Base-by-base conservation (phyloP, 2,113 vertebrate genomes). In the Hemichromis elongatus region DNA sequence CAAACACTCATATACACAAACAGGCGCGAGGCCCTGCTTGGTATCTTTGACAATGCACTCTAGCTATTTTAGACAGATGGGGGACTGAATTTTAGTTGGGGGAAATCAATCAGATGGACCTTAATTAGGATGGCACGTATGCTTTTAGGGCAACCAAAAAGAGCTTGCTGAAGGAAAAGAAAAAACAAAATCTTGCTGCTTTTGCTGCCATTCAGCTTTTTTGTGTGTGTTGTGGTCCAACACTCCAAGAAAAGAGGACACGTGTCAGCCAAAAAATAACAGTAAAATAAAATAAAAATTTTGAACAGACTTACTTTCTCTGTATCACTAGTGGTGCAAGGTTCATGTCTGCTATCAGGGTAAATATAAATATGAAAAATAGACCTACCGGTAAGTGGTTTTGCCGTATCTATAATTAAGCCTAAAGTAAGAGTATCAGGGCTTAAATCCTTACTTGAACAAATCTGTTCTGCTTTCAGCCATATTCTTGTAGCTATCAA, bases 81-180 rank as follows among this genome's bases (percentile, higher is more conserved):
- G 84, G 63, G 77, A 79, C 70, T 57, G 19, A 81, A 70, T 85
- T 88, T 85, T 40, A 80, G 78, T 70, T 33, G 70, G 47, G 50
- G 10, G 47, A 91, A 92, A 94, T 90, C 77, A 78, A 81, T 92
- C 81, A 14, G 24, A 19, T 89, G 21, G 13, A 16, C 55, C 90
- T 92, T 90, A 91, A 92, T 94, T 90, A 86, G 81, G 86, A 66
- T 84, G 84, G 86, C 37, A 90, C 75, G 90, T 90, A 78, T 86
- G 73, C 30, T 5, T 87, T 91, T 86, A 87, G 73, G 53, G 68
- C 88, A 68, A 81, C 79, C 35, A 70, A 61, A 80, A 66, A 30
- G 30, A 89, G 40, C 55, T 81, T 14, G 50, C 18, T 59, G 35
- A 57, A 61, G 79, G 56, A 80, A 87, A 63, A 84, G 61, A 81